A percentile compares a stretch with the other conserved stretches of the same genome.
phyloP scores from a whole-genome alignment of 2,888 invertebrate species.

The Lithophane leautieri region DNA sequence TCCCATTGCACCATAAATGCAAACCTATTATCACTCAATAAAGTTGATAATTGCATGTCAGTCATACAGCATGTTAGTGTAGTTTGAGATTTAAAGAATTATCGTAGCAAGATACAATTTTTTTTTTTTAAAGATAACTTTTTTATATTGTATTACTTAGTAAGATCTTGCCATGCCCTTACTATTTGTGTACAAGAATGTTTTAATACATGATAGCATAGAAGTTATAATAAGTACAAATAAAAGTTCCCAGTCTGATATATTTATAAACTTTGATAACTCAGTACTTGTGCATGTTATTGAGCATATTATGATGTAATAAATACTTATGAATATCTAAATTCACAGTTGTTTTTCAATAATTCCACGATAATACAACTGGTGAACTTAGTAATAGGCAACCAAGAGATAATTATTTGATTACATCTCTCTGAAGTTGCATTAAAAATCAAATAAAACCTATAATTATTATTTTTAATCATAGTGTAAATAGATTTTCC shows the following conservation, averaged over 20 bases:
- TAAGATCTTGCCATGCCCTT: constrained; percentile 18
- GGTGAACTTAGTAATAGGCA: background rate
- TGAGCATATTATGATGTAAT: background rate
- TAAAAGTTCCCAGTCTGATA: too few relatives aligned
- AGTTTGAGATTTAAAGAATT: constrained; percentile 33
- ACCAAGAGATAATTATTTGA: background rate
- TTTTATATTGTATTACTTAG: constrained; percentile 11
- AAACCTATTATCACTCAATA: constrained; percentile 10
- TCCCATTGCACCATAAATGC: constrained; percentile 1
- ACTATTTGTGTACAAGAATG: constrained; percentile 1
- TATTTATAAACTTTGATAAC: background rate
- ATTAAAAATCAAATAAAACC: background rate
- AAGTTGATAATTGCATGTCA: constrained; percentile 42
- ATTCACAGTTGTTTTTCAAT: constrained; percentile 1
- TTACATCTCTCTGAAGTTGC: background rate
- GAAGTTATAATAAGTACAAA: too few relatives aligned
- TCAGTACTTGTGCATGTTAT: constrained; percentile 3
- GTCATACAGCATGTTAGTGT: constrained; percentile 17
- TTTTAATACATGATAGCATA: background rate
- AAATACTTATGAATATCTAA: background rate
- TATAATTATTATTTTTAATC: background rate
- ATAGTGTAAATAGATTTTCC: constrained; percentile 22
- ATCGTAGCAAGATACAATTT: constrained; percentile 40
- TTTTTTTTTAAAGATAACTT: constrained; percentile 40
- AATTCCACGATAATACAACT: background rate